Percentiles rank a stretch among this genome's conserved stretches.
phyloP scores from a whole-genome alignment of 2,113 vertebrate species.

The Clarias batrachus region DNA sequence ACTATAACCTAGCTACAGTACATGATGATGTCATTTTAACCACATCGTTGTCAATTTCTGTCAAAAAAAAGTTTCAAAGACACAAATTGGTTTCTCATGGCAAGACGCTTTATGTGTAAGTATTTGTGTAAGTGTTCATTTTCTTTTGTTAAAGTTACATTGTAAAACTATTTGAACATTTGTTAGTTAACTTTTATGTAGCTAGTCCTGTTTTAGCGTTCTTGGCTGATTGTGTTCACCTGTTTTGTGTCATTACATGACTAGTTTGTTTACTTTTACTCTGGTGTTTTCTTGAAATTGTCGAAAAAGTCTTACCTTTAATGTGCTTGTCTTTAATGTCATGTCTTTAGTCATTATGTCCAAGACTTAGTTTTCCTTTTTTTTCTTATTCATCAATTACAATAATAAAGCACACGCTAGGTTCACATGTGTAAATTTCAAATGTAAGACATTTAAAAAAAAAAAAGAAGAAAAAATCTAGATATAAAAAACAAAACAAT shows the following conservation, averaged over 20 bases:
- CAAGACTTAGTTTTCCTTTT: background rate
- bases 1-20: background rate
- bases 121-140: conserved; percentile 7
- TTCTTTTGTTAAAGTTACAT: background rate
- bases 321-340: background rate
- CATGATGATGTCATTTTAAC: background rate
- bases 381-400: background rate
- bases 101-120: background rate
- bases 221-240: background rate
- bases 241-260: background rate
- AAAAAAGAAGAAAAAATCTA: background rate
- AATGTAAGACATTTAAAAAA: background rate
- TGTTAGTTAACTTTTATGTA: background rate
- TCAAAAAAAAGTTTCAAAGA: background rate
- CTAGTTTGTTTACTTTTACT: background rate
- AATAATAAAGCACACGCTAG: background rate
- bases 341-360: background rate
- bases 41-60: background rate
- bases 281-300: background rate
- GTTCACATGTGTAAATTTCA: background rate
- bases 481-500: background rate
- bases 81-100: background rate
- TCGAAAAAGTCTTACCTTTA: background rate
- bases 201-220: background rate
- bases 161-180: background rate